Percentiles rank a stretch among this genome's conserved stretches.
Evolutionary conservation across 2,888 invertebrate genomes (phyloP).

Genomic region (Allolobophora icterica): DNA sequence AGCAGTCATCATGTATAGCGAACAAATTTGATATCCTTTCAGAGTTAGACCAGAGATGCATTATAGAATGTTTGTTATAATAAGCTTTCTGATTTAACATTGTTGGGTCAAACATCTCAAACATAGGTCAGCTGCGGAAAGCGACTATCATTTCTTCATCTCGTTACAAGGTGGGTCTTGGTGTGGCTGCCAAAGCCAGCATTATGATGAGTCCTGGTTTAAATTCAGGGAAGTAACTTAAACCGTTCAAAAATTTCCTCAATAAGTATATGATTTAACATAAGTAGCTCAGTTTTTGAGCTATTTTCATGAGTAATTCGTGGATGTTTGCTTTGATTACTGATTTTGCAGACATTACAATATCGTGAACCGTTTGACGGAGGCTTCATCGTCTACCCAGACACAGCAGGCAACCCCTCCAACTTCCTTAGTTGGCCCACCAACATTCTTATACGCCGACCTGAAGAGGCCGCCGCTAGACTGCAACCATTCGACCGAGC

Average conservation of each 20-base stretch:
- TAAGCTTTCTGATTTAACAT: neutral
- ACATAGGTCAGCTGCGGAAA: neutral
- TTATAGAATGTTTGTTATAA: neutral
- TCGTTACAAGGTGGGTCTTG: too few species aligned
- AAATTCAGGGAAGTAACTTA: neutral
- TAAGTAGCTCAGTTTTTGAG: neutral
- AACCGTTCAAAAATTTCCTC: neutral
- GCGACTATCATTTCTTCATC: neutral
- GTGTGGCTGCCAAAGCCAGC: neutral
- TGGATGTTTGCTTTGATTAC: neutral
- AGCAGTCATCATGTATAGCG: neutral
- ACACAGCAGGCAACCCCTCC: neutral
- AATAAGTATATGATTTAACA: neutral
- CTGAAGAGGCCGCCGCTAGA: neutral
- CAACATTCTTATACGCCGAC: slow-evolving; percentile 7
- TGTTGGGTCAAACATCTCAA: neutral
- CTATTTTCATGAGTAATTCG: neutral
- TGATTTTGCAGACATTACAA: neutral
- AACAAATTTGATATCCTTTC: neutral
- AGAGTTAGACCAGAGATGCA: neutral
- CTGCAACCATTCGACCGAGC: neutral
- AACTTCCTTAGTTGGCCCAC: neutral
- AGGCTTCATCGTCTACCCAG: neutral
- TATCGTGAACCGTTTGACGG: slow-evolving; percentile 5
- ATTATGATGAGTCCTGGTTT: neutral